Base-by-base conservation (phyloP, 2,113 vertebrate genomes). In the Lates calcarifer region DNA sequence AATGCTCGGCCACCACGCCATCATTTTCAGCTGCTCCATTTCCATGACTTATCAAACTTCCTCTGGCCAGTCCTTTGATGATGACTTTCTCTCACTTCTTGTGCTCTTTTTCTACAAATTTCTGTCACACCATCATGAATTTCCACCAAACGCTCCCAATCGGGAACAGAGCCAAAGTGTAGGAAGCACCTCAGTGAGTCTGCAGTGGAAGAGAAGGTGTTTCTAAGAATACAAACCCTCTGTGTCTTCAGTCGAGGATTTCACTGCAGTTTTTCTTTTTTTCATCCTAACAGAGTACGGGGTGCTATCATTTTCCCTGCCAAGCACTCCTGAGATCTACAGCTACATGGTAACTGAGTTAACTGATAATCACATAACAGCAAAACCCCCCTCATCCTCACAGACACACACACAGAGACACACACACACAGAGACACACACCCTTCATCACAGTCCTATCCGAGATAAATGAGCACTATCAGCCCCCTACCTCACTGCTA, bases 381-480 rank as follows among this genome's bases (percentile, higher is more conserved):
- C 43, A 69, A 56, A 56, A 41, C 62, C 60, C 24, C 58, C 61
- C 49, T 10, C 72, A 69, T 56, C 31, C 55, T 51, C 67, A 31
- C 77, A 60, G 35, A 61, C 39, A 41, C 43, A 64, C 80, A 70
- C 73, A 67, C 68, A 70, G 49, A 77, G 43, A 64, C 29, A 57
- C 55, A 60, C 80, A 80, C 53, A 74, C 62, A 74, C 57, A 78
- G 43, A n/a, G n/a, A n/a, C 74, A 73, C 61, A 60, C 66, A 60
- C 58, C 20, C 77, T 66, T 31, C 53, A 76, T 60, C 3, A 20
- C 79, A 76, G 62, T 86, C 77, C 81, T 53, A 60, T 35, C 56
- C 2, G 51, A 90, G 83, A 91, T 85, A 89, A 85, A 90, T 87
- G 88, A 88, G 84, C 60, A 13, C 83, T 53, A 92, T 90, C 86